Conservation (phyloP, 2,113 vertebrate species). For the Myodes glareolus region DNA sequence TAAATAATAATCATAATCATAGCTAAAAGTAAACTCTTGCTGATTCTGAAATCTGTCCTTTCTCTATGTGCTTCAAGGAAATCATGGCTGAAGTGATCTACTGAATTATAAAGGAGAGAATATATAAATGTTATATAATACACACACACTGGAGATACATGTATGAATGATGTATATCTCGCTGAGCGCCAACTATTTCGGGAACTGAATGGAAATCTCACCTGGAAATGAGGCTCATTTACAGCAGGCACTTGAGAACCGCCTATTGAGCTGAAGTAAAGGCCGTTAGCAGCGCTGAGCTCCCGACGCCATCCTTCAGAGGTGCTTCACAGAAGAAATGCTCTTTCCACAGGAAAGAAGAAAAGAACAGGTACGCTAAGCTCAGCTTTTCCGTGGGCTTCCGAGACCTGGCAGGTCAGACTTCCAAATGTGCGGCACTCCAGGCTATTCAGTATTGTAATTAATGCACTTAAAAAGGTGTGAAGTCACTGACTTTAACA, state of each 20-base stretch:
- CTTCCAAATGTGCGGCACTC: background rate
- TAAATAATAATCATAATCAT: background rate
- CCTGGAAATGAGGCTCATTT: background rate
- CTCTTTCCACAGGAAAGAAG: slow-evolving; percentile 9
- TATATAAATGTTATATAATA: background rate
- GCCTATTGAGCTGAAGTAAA: background rate
- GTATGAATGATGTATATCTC: background rate
- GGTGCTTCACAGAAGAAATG: slow-evolving; percentile 29
- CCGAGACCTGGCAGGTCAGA: background rate
- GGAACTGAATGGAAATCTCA: background rate
- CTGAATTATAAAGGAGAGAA: background rate
- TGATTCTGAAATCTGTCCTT: background rate
- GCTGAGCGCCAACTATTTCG: background rate
- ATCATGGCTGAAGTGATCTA: background rate
- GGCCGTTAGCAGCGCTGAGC: background rate
- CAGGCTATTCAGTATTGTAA: background rate
- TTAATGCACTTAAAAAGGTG: background rate
- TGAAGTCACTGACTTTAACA: background rate
- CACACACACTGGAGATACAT: background rate
- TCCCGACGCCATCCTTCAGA: background rate
- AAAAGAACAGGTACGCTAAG: background rate
- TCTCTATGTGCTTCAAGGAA: background rate
- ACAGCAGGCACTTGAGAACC: background rate
- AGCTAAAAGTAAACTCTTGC: background rate
- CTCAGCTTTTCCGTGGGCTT: background rate